Evolutionary conservation across 2,888 invertebrate genomes (phyloP).

Genomic region (Harmothoe impar): DNA sequence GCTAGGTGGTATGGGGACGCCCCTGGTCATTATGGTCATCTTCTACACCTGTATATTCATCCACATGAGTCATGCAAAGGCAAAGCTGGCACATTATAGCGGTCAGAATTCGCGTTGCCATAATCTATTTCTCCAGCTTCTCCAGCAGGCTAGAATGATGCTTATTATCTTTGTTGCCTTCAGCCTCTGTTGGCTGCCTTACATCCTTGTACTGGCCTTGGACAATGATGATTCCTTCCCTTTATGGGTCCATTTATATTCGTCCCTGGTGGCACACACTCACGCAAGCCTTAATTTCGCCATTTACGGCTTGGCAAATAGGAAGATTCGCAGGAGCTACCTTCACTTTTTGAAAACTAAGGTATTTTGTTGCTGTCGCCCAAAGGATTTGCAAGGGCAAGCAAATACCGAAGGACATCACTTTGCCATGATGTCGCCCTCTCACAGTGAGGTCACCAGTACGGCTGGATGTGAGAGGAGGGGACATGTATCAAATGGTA

Average conservation of each 20-base stretch:
- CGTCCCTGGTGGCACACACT: constrained; percentile 67
- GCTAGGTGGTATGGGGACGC: constrained; percentile 56
- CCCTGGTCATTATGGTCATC: constrained; percentile 61
- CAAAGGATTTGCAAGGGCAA: not conserved
- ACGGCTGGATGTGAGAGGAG: not conserved
- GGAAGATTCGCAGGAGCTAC: constrained; percentile 66
- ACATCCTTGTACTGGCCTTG: constrained; percentile 73
- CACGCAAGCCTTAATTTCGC: constrained; percentile 69
- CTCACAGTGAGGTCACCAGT: not conserved
- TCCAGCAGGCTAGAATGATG: constrained; percentile 72
- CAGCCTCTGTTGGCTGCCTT: constrained; percentile 76
- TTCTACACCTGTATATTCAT: constrained; percentile 65
- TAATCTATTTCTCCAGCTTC: not conserved
- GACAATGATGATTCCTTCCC: constrained; percentile 73
- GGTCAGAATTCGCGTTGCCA: not conserved
- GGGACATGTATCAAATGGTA: no score
- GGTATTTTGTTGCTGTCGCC: constrained; percentile 18
- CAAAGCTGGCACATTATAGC: constrained; percentile 24
- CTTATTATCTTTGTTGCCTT: constrained; percentile 76
- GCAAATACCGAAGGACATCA: not conserved
- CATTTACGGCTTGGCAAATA: constrained; percentile 70
- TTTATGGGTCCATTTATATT: constrained; percentile 72
- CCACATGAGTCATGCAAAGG: constrained; percentile 65
- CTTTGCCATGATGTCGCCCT: constrained; percentile 1
- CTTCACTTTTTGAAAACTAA: constrained; percentile 52